Evolutionary conservation across 1,140 invertebrate genomes (phyloP), one percentile per base, ranked within the genome.

Genomic region (Pentalonia nigronervosa): DNA sequence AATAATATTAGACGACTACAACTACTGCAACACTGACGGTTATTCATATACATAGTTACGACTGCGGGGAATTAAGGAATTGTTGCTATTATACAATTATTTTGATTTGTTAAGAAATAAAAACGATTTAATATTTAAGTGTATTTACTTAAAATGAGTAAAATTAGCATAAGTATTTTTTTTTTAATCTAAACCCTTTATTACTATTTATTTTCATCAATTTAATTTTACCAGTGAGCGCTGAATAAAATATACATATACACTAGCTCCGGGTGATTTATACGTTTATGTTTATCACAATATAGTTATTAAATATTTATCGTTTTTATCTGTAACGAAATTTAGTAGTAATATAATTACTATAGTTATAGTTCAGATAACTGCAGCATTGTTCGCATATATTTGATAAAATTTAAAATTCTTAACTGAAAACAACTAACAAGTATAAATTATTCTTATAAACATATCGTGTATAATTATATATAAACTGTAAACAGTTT

Each of bases 21-120:
- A 21, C 21, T 53, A 21, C 21, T 14, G 17, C 48, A 48, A 17
- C n/a, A 36, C n/a, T 11, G 87, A 36, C 48, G 11, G 88, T 53
- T 89, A 8, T 20, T n/a, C 53, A 25, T 89, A 50, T 23, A 30
- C 8, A 25, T n/a, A 48, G 50, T 25, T 56, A 89, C 23, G 41
- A 89, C 88, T 76, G n/a, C 60, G 17, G 14, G 36, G 3, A 34
- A 88, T 53, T 88, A 34, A 34, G 30, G n/a, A 88, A 88, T 21
- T 88, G n/a, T 53, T 87, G 17, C 45, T 84, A 20, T 17, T 48
- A 36, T 14, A 25, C 41, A 50, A 48, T 50, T 87, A 47, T 86
- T 86, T 45, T 45, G 20, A 84, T 76, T 76, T 76, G 60, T 76
- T 76, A 30, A 76, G n/a, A 76, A 76, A 76, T 76, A n/a, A 76